Evolutionary conservation across 2,888 invertebrate genomes (phyloP).

Genomic region (Priocnemis perturbator): DNA sequence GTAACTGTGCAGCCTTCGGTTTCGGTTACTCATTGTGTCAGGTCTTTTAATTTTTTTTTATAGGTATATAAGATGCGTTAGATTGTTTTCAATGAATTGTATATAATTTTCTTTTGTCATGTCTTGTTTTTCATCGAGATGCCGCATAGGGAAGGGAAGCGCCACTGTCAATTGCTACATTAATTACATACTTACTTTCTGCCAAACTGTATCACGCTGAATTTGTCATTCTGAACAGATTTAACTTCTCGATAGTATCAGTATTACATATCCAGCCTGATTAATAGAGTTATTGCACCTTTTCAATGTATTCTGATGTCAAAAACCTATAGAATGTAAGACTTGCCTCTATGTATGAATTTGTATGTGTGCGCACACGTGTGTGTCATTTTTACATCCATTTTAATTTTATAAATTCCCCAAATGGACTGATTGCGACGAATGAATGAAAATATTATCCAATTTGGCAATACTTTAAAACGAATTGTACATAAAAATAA

Average conservation of each 20-base stretch:
- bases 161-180: not conserved
- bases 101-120: conserved; percentile 30
- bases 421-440: not conserved
- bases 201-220: too few species aligned
- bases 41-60: conserved; percentile 6
- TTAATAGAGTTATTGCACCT: conserved; percentile 41
- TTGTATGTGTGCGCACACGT: too few species aligned
- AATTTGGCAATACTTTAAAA: conserved; percentile 5
- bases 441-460: conserved; percentile 4
- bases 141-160: conserved; percentile 14
- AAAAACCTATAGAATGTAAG: too few species aligned
- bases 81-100: conserved; percentile 30
- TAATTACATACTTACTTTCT: too few species aligned
- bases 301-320: conserved; percentile 31
- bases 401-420: conserved; percentile 5
- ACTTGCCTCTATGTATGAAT: too few species aligned
- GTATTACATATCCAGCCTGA: conserved; percentile 47
- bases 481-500: conserved; percentile 36
- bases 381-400: not conserved
- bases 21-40: not conserved
- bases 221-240: conserved; percentile 15
- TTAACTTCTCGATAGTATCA: conserved; percentile 35
- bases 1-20: not conserved
- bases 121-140: conserved; percentile 21
- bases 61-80: conserved; percentile 30